Percentiles rank a stretch among this genome's conserved stretches.
phyloP scores from a whole-genome alignment of 2,113 vertebrate genomes.

The Dolichallabes microphthalmus region DNA sequence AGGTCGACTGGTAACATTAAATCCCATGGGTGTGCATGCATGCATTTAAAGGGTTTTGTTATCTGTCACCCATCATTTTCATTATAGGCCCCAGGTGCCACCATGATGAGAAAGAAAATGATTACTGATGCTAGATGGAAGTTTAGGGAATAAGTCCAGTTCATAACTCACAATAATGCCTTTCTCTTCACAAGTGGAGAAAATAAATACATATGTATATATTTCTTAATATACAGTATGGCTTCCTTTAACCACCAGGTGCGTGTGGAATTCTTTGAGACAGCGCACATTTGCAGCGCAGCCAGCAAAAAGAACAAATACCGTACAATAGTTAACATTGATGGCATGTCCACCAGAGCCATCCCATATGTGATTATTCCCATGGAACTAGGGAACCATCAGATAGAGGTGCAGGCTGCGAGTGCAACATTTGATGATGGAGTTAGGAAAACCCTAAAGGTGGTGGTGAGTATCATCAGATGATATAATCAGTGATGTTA shows the following conservation, averaged over 20 bases:
- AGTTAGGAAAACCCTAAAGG: conserved; percentile 40
- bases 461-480: conserved; percentile 45
- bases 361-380: conserved; percentile 77
- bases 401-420: conserved; percentile 68
- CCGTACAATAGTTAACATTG: background rate
- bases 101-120: background rate
- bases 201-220: no score
- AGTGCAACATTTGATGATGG: conserved; percentile 17
- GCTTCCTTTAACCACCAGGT: conserved; percentile 61
- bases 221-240: no score
- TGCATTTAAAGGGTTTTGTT: no score
- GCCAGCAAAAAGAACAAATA: conserved; percentile 67
- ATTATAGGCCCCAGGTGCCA: background rate
- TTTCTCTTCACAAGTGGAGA: background rate
- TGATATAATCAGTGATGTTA: background rate
- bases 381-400: conserved; percentile 65
- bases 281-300: conserved; percentile 73
- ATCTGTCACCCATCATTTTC: no score
- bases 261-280: conserved; percentile 71
- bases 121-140: background rate
- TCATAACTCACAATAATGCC: background rate
- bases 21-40: background rate
- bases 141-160: background rate
- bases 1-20: no score
- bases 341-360: conserved; percentile 42